These are phyloP conservation scores for Chrysochloris asiatica DNA, from an alignment of 2,113 vertebrate species.

Conservation along the genomic window DNA sequence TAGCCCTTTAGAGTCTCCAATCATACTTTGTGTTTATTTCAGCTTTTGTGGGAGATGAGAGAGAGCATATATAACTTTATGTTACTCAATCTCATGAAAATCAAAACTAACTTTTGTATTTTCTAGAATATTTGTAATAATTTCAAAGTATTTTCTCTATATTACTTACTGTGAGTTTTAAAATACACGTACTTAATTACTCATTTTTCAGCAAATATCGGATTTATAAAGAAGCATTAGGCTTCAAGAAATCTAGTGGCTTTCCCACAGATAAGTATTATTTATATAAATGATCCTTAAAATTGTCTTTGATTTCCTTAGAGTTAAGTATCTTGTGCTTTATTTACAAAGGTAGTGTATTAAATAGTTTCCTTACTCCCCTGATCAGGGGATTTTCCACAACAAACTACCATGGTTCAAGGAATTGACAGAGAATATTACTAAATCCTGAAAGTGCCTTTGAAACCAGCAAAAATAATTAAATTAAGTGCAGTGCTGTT, in stretches of 20 bases:
- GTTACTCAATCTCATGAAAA: slow-evolving; percentile 6
- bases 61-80: not conserved
- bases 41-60: too few relatives aligned
- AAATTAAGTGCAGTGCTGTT: not conserved
- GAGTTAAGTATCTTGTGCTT: not conserved
- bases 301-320: not conserved
- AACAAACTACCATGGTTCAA: not conserved
- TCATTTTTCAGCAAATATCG: not conserved
- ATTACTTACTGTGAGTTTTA: not conserved
- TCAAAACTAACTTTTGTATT: not conserved
- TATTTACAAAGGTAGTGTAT: not conserved
- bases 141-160: slow-evolving; percentile 11
- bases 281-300: not conserved
- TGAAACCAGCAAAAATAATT: slow-evolving; percentile 24
- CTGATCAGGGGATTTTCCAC: not conserved
- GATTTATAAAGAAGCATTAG: not conserved
- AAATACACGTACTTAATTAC: slow-evolving; percentile 12
- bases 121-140: not conserved
- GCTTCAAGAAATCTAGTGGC: not conserved
- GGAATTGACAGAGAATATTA: slow-evolving; percentile 21
- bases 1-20: not conserved
- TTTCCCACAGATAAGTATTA: not conserved
- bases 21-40: not conserved
- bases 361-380: not conserved
- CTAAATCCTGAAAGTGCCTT: slow-evolving; percentile 10